Evolutionary conservation across 1,140 invertebrate species (phyloP), one percentile per base, ranked within the genome.

Genomic region (Ostrea edulis): DNA sequence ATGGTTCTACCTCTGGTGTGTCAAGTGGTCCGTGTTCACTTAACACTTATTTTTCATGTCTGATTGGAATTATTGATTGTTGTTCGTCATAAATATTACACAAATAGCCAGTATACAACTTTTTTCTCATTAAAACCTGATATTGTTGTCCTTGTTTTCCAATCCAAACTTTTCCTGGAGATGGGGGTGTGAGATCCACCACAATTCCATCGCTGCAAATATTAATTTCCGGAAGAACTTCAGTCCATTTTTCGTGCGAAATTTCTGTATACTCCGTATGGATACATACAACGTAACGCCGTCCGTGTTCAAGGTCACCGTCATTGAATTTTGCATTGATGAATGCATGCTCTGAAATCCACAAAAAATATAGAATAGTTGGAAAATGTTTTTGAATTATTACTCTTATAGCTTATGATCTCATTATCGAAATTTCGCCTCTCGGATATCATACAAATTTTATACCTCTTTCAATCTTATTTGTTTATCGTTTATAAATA

Each of bases 181-280:
- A 77, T 3, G 91, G 91, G 8, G 88, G 86, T 2, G 91, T 90
- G 1, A 90, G 44, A 85, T 92, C 91, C 4, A 91, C 88, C 12
- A 88, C 84, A 20, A 91, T 65, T 14, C 91, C 91, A 85, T 91
- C 90, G 90, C 90, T 91, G 71, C 91, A 92, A 17, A 58, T 17
- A 65, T 83, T 88, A 0, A 92, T 71, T 25, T 77, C 89, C 29
- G 20, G 22, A 55, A 91, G 53, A 44, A 54, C n/a, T 9, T 89
- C 62, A 25, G 71, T 88, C 82, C 88, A 88, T 52, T 88, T 86
- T 52, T 91, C 90, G 62, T 89, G 62, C n/a, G 87, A 9, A 7
- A 89, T 82, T 12, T 51, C 77, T 44, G n/a, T 89, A 55, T n/a
- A 52, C 0, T 88, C 85, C n/a, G 91, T 90, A 68, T 89, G 86